Percentiles rank a stretch among this genome's conserved stretches.
These are phyloP conservation scores for Scophthalmus maximus DNA, from an alignment of 2,113 vertebrate species.

Conservation along the genomic window DNA sequence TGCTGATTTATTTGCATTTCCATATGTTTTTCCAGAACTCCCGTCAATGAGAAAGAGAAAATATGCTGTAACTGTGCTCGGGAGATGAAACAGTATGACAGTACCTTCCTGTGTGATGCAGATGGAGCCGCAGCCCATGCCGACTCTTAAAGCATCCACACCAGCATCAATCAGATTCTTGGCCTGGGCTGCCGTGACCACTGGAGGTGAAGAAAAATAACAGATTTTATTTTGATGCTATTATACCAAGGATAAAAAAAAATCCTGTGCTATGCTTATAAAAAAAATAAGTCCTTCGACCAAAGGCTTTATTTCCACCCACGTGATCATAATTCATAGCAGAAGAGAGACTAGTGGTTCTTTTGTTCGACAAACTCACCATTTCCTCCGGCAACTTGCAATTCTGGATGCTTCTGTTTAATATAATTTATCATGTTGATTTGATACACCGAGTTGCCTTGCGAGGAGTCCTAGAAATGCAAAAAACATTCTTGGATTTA, in stretches of 20 bases:
- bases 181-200: conserved; percentile 93
- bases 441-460: conserved; percentile 94
- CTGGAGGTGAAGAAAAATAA: conserved; percentile 63
- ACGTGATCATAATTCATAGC: not conserved
- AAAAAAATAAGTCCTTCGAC: not conserved
- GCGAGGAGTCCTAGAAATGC: conserved; percentile 88
- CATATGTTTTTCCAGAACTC: no score
- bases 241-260: no score
- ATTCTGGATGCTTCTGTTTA: conserved; percentile 90
- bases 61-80: not conserved
- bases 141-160: conserved; percentile 91
- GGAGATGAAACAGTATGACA: not conserved
- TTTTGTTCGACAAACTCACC: conserved; percentile 84
- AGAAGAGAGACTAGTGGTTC: not conserved
- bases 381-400: conserved; percentile 93
- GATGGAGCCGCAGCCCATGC: conserved; percentile 96
- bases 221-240: not conserved
- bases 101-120: conserved; percentile 96
- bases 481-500: conserved; percentile 1
- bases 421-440: conserved; percentile 94
- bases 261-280: no score
- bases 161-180: conserved; percentile 95
- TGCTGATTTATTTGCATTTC: no score
- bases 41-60: no score
- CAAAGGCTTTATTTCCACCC: not conserved